Evolutionary conservation across 2,113 vertebrate species (phyloP).

Genomic region (Mionectes macconnelli): DNA sequence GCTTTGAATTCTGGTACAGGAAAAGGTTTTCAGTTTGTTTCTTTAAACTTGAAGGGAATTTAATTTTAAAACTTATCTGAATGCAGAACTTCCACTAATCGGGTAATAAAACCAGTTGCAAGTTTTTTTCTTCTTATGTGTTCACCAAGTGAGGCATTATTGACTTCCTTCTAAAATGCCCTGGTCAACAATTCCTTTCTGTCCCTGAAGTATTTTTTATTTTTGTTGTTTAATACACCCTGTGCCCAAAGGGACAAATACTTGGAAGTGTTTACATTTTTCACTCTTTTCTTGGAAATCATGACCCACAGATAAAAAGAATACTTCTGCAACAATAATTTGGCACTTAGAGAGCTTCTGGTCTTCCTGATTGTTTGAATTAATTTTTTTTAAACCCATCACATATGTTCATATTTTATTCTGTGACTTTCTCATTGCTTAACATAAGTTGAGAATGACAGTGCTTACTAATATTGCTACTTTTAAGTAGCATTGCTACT

Average conservation of each 20-base stretch:
- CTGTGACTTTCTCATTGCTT: neutral
- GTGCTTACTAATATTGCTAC: neutral
- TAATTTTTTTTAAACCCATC: neutral
- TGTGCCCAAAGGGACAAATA: slow-evolving; percentile 37
- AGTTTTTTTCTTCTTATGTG: neutral
- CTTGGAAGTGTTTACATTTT: slow-evolving; percentile 61
- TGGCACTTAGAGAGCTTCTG: slow-evolving; percentile 26
- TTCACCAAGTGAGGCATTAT: neutral
- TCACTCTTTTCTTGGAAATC: slow-evolving; percentile 59
- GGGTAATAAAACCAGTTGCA: neutral
- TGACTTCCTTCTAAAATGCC: neutral
- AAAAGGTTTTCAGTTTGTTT: neutral
- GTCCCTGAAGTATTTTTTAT: neutral
- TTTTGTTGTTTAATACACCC: slow-evolving; percentile 8
- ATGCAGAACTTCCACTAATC: neutral
- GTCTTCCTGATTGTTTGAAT: slow-evolving; percentile 3
- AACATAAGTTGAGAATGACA: neutral
- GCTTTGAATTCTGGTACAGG: neutral
- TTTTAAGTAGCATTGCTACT: neutral
- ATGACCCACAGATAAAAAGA: slow-evolving; percentile 39
- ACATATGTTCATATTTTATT: neutral
- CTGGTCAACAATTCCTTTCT: neutral
- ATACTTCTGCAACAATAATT: slow-evolving; percentile 29
- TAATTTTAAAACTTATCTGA: neutral
- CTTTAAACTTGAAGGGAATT: neutral